Conservation (phyloP, 2,888 invertebrate species). For the Melanostoma scalare region DNA sequence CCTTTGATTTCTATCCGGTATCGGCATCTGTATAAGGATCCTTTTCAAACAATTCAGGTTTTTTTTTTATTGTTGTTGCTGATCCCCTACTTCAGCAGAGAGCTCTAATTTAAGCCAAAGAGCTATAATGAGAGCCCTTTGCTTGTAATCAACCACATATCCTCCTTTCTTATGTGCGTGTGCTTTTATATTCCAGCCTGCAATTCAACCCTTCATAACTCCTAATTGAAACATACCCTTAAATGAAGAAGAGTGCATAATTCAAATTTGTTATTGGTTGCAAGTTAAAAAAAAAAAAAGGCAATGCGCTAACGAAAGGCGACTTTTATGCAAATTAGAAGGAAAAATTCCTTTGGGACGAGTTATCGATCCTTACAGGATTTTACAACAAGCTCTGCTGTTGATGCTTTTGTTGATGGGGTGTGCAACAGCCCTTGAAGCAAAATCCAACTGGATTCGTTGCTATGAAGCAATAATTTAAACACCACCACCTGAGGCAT, state of each 20-base stretch:
- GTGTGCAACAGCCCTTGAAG: conserved; percentile 54
- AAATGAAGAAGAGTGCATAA: conserved; percentile 68
- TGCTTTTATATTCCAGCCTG: not conserved
- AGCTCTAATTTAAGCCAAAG: conserved; percentile 65
- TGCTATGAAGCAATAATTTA: conserved; percentile 56
- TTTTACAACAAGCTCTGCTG: conserved; percentile 9
- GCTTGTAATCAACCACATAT: conserved; percentile 41
- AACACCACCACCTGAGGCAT: conserved; percentile 44
- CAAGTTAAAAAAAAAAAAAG: conserved; percentile 6
- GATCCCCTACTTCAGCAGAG: conserved; percentile 31
- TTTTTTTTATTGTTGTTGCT: conserved; percentile 10
- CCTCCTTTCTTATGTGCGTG: conserved; percentile 28
- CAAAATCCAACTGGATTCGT: conserved; percentile 33
- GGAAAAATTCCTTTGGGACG: conserved; percentile 48
- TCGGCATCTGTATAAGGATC: conserved; percentile 58
- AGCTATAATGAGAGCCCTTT: conserved; percentile 60
- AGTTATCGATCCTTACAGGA: conserved; percentile 54
- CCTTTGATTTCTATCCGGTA: conserved; percentile 70
- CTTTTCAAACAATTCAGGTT: conserved; percentile 38
- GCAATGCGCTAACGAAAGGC: conserved; percentile 14
- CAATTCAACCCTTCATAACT: conserved; percentile 45
- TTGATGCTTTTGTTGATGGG: conserved; percentile 8
- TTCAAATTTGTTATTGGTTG: conserved; percentile 68
- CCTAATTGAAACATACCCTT: conserved; percentile 68
- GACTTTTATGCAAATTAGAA: conserved; percentile 63